These are phyloP conservation scores for Megalops cyprinoides DNA, from an alignment of 2,797 vertebrate genomes.

Conservation along the genomic window DNA sequence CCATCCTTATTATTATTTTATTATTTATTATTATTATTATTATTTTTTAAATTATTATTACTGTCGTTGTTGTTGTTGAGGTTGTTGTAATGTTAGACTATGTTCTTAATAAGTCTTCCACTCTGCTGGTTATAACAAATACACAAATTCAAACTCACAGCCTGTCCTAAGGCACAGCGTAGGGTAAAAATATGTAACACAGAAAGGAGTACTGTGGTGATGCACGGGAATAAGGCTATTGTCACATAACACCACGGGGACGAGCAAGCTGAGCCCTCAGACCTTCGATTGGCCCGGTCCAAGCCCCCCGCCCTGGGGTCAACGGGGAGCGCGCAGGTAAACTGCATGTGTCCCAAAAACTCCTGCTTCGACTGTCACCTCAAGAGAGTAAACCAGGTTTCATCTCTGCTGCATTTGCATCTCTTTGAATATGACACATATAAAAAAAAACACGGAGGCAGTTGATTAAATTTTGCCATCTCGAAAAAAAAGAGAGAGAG, in stretches of 20 bases:
- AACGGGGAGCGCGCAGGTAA: neutral
- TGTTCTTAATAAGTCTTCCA: too few species aligned
- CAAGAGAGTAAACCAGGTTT: slow-evolving; percentile 70
- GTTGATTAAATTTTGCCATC: slow-evolving; percentile 95
- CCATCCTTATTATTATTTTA: neutral
- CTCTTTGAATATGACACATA: slow-evolving; percentile 96
- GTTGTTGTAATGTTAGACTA: too few species aligned
- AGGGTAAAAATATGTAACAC: neutral
- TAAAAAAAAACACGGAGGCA: slow-evolving; percentile 77
- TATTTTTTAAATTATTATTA: too few species aligned
- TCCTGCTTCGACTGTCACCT: neutral
- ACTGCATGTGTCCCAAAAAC: neutral
- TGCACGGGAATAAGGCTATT: neutral
- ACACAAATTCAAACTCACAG: neutral
- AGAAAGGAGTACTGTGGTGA: neutral
- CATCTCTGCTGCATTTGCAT: slow-evolving; percentile 92
- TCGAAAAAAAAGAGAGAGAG: slow-evolving; percentile 97
- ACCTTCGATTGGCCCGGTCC: neutral
- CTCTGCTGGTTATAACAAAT: too few species aligned
- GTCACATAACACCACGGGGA: neutral
- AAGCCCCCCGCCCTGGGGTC: neutral
- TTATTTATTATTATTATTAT: neutral
- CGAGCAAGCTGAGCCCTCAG: neutral
- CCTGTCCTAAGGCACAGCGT: neutral
- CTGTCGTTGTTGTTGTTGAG: too few species aligned